Conservation (phyloP, 2,888 invertebrate species). For the Ormyrus thymus region DNA sequence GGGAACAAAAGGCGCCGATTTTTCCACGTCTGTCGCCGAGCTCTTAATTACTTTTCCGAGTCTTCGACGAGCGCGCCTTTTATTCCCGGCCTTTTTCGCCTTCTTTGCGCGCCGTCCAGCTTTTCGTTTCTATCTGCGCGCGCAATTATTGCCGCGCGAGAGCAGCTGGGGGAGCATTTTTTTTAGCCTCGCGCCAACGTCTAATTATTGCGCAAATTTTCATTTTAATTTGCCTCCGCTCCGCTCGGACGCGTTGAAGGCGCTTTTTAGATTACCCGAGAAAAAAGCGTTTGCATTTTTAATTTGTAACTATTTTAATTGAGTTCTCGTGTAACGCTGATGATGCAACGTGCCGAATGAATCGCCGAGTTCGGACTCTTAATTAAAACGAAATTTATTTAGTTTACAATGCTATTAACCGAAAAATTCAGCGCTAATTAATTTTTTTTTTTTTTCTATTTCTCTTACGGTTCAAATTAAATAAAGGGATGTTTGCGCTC, state of each 20-base stretch:
- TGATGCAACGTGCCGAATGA: too few species aligned
- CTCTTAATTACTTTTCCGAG: conserved; percentile 47
- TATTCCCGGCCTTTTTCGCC: not conserved
- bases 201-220: conserved; percentile 27
- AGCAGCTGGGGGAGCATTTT: too few species aligned
- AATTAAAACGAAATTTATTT: too few species aligned
- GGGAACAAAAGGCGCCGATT: conserved; percentile 36
- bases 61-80: conserved; percentile 12
- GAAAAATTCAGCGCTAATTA: too few species aligned
- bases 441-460: too few species aligned
- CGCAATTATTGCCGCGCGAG: conserved; percentile 20
- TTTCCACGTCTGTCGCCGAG: conserved; percentile 44
- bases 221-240: conserved; percentile 9
- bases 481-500: too few species aligned
- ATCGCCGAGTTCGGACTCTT: too few species aligned
- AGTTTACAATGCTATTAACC: too few species aligned
- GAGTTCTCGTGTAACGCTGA: too few species aligned
- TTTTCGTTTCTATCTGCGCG: not conserved
- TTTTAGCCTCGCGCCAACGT: not conserved
- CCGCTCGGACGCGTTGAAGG: not conserved
- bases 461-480: too few species aligned
- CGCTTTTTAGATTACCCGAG: not conserved
- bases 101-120: not conserved
- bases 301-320: too few species aligned
- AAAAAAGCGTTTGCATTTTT: too few species aligned